A percentile compares a stretch with the other conserved stretches of the same genome.
These are phyloP conservation scores for Adelges cooleyi DNA, from an alignment of 1,140 invertebrate species.

Conservation along the genomic window DNA sequence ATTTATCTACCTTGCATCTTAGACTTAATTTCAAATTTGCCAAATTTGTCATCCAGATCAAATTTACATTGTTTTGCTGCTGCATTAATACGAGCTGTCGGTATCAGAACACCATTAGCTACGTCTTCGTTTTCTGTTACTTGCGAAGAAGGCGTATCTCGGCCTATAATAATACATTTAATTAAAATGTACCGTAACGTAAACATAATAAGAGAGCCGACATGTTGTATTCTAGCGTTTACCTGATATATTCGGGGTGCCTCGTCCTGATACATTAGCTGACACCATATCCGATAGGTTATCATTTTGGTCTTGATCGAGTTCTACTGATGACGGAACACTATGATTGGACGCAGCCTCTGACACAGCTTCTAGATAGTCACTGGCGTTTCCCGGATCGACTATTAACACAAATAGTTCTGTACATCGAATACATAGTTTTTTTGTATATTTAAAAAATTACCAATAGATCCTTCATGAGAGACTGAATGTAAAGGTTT, in stretches of 20 bases:
- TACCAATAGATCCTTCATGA: constrained; percentile 24
- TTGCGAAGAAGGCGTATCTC: constrained; percentile 90
- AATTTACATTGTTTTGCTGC: constrained; percentile 65
- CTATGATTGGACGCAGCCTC: constrained; percentile 91
- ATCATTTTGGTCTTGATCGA: constrained; percentile 75
- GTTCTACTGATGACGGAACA: constrained; percentile 78
- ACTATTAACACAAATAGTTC: constrained; percentile 6
- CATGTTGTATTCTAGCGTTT: constrained; percentile 35
- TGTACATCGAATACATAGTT: no score
- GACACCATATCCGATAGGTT: constrained; percentile 91
- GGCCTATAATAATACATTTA: constrained; percentile 44
- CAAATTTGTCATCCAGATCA: constrained; percentile 97
- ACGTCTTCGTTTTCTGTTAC: constrained; percentile 61
- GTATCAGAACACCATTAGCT: constrained; percentile 30
- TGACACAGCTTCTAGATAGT: constrained; percentile 86
- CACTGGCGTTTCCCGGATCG: constrained; percentile 64
- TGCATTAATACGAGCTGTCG: constrained; percentile 43
- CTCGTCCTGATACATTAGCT: constrained; percentile 76
- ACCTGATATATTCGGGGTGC: constrained; percentile 83
- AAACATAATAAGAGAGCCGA: no score
- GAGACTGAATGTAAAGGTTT: constrained; percentile 25
- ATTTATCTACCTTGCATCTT: constrained; percentile 17
- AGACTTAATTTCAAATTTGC: constrained; percentile 88
- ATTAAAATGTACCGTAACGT: background rate
- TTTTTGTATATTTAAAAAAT: constrained; percentile 22